A percentile compares a stretch with the other conserved stretches of the same genome.
Evolutionary conservation across 2,113 vertebrate genomes (phyloP).

Genomic region (Xiphophorus couchianus): DNA sequence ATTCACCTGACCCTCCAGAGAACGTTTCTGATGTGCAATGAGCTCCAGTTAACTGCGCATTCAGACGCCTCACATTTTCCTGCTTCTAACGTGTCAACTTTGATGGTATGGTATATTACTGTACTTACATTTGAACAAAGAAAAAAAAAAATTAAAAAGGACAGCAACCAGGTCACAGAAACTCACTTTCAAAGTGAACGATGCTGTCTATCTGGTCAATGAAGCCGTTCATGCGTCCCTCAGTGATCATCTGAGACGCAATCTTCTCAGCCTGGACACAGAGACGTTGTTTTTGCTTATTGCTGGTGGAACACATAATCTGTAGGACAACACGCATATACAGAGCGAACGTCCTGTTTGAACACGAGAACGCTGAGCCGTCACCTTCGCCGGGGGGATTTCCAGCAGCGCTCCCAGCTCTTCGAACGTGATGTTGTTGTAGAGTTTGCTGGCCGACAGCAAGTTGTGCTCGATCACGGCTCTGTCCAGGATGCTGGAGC

Average conservation of each 20-base stretch:
- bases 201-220: constrained; percentile 99
- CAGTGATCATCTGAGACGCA: constrained; percentile 99
- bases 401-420: constrained; percentile 96
- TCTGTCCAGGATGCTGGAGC: constrained; percentile 98
- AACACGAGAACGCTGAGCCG: neutral
- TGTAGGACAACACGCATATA: neutral
- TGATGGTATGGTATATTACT: no score
- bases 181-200: constrained; percentile 99
- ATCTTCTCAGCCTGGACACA: constrained; percentile 93
- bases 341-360: neutral
- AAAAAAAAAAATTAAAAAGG: neutral
- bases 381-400: constrained; percentile 98
- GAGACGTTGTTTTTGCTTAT: neutral
- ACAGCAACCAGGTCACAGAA: no score
- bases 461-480: constrained; percentile 99
- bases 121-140: neutral
- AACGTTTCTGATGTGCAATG: no score
- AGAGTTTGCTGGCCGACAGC: constrained; percentile 97
- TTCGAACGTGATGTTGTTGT: constrained; percentile 99
- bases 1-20: no score
- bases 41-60: no score
- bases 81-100: no score
- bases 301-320: neutral
- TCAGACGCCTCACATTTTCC: no score
- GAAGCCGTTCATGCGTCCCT: constrained; percentile 98